A percentile compares a stretch with the other conserved stretches of the same genome.
Conservation (phyloP, 2,888 invertebrate genomes). For the Apodemia mormo region DNA sequence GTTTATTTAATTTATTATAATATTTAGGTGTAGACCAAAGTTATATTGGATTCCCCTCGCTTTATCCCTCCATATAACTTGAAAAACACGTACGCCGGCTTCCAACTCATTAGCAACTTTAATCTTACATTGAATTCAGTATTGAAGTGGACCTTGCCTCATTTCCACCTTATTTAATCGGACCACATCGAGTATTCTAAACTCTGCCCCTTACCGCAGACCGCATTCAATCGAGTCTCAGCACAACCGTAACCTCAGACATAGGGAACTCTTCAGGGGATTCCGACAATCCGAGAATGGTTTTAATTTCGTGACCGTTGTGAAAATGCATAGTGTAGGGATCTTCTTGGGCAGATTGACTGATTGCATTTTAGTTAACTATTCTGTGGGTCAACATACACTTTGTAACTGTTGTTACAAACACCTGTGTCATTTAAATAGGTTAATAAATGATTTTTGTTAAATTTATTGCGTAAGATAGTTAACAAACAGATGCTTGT, state of each 20-base stretch:
- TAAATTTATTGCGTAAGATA: too few relatives aligned
- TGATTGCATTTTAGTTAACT: neutral
- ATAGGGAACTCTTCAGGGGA: slow-evolving; percentile 55
- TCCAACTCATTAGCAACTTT: slow-evolving; percentile 39
- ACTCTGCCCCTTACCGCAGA: slow-evolving; percentile 50
- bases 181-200: slow-evolving; percentile 48
- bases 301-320: slow-evolving; percentile 52
- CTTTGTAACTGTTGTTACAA: too few relatives aligned
- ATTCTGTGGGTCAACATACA: too few relatives aligned
- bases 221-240: slow-evolving; percentile 66
- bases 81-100: slow-evolving; percentile 35
- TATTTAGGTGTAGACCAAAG: too few relatives aligned
- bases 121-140: slow-evolving; percentile 31
- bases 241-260: slow-evolving; percentile 56
- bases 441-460: too few relatives aligned
- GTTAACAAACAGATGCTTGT: too few relatives aligned
- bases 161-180: slow-evolving; percentile 52
- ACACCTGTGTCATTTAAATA: too few relatives aligned
- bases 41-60: neutral
- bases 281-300: slow-evolving; percentile 45
- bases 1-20: too few relatives aligned
- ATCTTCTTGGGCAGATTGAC: slow-evolving; percentile 4
- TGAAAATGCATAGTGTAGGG: slow-evolving; percentile 6
- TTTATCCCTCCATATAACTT: slow-evolving; percentile 1
- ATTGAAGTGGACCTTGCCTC: slow-evolving; percentile 37